A percentile compares a stretch with the other conserved stretches of the same genome.
Conservation (phyloP, 2,113 vertebrate genomes). For the Circaetus cinerascens region DNA sequence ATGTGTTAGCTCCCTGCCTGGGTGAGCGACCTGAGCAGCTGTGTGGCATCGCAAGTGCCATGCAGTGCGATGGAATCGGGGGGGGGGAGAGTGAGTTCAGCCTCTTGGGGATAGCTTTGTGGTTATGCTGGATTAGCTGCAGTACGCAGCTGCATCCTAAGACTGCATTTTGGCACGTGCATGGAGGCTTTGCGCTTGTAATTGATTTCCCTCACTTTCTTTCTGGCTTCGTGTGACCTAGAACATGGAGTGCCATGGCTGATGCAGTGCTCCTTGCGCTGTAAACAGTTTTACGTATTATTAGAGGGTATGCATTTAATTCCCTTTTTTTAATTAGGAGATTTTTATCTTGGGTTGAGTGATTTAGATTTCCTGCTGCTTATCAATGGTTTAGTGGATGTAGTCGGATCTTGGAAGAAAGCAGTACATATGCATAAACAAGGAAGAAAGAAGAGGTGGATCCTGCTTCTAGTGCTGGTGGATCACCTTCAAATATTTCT, state of each 20-base stretch:
- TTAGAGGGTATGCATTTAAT: background rate
- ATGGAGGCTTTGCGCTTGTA: background rate
- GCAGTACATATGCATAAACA: background rate
- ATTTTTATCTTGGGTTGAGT: background rate
- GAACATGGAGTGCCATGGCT: background rate
- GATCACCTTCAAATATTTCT: background rate
- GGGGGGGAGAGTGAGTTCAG: background rate
- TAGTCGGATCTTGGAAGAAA: background rate
- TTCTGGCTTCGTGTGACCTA: background rate
- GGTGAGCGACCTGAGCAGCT: background rate
- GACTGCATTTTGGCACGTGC: background rate
- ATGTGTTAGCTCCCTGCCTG: background rate
- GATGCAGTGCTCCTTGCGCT: background rate
- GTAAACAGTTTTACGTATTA: background rate
- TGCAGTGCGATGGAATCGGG: accelerated
- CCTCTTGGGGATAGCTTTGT: accelerated
- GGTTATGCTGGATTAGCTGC: background rate
- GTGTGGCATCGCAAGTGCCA: background rate
- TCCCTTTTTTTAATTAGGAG: background rate
- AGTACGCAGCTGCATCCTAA: background rate
- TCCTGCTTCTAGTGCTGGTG: background rate
- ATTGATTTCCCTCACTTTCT: constrained; percentile 6
- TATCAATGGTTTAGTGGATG: background rate
- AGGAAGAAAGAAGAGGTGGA: background rate
- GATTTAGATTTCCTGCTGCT: background rate